Conservation (phyloP, 23 tunicate genomes). For the Oikopleura dioica region DNA sequence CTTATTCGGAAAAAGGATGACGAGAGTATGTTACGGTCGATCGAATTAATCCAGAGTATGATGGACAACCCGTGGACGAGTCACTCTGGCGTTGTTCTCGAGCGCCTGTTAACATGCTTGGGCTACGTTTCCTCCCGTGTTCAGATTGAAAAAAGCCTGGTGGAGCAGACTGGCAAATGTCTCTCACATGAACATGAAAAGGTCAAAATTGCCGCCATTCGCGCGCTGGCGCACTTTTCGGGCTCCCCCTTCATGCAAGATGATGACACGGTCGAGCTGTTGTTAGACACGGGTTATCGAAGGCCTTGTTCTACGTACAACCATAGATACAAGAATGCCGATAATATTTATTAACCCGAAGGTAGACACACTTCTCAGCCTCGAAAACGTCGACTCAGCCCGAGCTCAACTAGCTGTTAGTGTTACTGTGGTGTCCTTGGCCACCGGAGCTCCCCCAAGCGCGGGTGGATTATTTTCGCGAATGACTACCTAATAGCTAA, state of each 20-base stretch:
- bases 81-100: background rate
- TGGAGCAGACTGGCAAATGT: background rate
- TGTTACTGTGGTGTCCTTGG: background rate
- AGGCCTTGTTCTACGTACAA: too few relatives aligned
- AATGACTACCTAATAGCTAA: too few relatives aligned
- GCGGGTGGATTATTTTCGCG: background rate
- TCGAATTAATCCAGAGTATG: too few relatives aligned
- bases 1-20: too few relatives aligned
- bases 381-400: background rate
- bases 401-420: background rate
- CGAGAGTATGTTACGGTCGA: too few relatives aligned
- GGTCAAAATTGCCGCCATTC: background rate
- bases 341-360: too few relatives aligned
- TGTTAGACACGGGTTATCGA: too few relatives aligned
- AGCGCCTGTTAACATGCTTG: background rate
- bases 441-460: background rate
- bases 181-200: background rate
- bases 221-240: background rate
- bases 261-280: background rate
- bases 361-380: background rate
- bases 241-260: background rate
- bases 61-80: too few relatives aligned
- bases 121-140: background rate
- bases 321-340: too few relatives aligned
- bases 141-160: background rate